phyloP scores from a whole-genome alignment of 2,113 vertebrate species.

The Brachyhypopomus gauderio region DNA sequence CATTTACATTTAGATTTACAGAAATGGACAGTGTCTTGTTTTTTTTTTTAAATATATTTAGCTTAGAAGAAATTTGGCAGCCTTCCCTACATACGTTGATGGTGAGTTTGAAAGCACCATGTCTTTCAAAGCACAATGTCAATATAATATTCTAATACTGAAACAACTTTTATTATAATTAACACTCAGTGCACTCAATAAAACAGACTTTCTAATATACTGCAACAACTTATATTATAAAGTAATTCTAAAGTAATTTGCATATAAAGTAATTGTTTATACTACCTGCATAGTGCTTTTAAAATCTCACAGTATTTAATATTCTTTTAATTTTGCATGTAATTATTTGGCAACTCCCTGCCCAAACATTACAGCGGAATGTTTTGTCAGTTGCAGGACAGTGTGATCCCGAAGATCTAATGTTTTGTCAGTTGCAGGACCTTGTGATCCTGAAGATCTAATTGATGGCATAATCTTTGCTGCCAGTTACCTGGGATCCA shows the following conservation, averaged over 20 bases:
- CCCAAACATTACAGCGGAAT: not conserved
- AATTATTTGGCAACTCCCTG: not conserved
- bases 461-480: constrained; percentile 98
- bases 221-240: not conserved
- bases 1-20: constrained; percentile 56
- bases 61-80: constrained; percentile 89
- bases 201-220: not conserved
- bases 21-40: constrained; percentile 42
- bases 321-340: no score
- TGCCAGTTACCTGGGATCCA: constrained; percentile 95
- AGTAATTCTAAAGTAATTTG: no score
- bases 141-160: not conserved
- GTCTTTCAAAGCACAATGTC: no score
- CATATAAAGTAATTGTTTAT: no score
- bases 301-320: no score
- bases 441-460: constrained; percentile 95
- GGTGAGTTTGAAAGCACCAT: constrained; percentile 76
- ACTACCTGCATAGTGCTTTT: no score
- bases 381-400: constrained; percentile 86
- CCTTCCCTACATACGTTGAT: constrained; percentile 96
- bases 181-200: no score
- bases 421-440: constrained; percentile 84
- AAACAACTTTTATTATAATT: not conserved
- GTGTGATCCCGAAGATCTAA: constrained; percentile 93
- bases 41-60: constrained; percentile 78